Conservation (phyloP, 2,888 invertebrate species). For the Sussaba pulchella region DNA sequence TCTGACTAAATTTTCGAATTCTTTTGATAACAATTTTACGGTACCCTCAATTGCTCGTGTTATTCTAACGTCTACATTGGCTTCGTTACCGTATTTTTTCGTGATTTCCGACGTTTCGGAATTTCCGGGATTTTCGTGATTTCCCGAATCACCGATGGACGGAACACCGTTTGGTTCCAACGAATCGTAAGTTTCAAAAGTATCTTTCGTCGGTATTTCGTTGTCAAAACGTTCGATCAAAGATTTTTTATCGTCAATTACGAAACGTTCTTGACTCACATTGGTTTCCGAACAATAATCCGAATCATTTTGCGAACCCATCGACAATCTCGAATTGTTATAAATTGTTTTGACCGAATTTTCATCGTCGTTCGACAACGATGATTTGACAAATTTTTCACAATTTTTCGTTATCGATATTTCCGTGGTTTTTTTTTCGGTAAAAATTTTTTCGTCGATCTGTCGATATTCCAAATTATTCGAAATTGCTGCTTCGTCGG, state of each 20-base stretch:
- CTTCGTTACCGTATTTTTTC: conserved; percentile 45
- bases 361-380: conserved; percentile 17
- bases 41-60: conserved; percentile 81
- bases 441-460: conserved; percentile 25
- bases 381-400: conserved; percentile 12
- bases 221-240: conserved; percentile 68
- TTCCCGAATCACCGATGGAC: conserved; percentile 51
- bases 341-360: conserved; percentile 50
- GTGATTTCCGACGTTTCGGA: conserved; percentile 3
- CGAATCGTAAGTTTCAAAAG: conserved; percentile 77
- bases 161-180: conserved; percentile 72
- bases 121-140: conserved; percentile 19
- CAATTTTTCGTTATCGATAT: not conserved
- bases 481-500: conserved; percentile 47
- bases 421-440: conserved; percentile 17
- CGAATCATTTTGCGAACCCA: conserved; percentile 43
- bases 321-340: conserved; percentile 19
- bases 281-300: conserved; percentile 40
- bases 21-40: conserved; percentile 80
- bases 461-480: conserved; percentile 37
- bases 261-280: conserved; percentile 37
- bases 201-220: conserved; percentile 78
- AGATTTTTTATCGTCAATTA: conserved; percentile 41
- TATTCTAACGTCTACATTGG: conserved; percentile 77
- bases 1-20: conserved; percentile 80